Conservation (phyloP, 2,888 invertebrate genomes). For the Limnephilus rhombicus region DNA sequence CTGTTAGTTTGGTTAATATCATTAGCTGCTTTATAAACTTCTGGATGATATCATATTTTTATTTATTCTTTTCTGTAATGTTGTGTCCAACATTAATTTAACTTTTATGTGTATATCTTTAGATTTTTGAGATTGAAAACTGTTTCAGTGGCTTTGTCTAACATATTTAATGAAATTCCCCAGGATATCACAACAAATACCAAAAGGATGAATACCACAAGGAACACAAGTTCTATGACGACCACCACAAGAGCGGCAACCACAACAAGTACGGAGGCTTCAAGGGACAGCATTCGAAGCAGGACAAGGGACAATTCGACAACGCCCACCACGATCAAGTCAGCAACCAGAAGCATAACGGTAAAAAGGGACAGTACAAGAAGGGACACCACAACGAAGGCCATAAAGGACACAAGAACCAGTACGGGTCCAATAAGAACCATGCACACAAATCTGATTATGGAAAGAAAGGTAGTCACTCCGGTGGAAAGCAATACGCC, state of each 20-base stretch:
- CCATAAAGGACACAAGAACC: constrained; percentile 89
- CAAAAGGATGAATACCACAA: constrained; percentile 93
- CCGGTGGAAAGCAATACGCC: constrained; percentile 86
- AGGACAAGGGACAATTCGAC: constrained; percentile 89
- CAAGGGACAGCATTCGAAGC: constrained; percentile 87
- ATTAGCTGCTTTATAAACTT: neutral
- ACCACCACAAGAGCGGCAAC: constrained; percentile 90
- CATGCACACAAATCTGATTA: constrained; percentile 87
- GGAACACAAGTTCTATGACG: constrained; percentile 93
- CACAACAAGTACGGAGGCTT: constrained; percentile 89
- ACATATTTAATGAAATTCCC: neutral
- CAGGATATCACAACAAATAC: constrained; percentile 90
- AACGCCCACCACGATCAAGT: constrained; percentile 88
- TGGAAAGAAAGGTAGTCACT: constrained; percentile 87
- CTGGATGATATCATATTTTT: neutral
- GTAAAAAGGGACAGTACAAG: constrained; percentile 88
- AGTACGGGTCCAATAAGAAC: constrained; percentile 87
- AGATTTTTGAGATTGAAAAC: neutral
- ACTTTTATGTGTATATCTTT: neutral
- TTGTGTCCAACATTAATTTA: neutral
- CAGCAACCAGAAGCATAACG: constrained; percentile 88
- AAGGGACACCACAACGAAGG: constrained; percentile 91
- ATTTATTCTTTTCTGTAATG: neutral
- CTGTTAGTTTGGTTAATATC: neutral
- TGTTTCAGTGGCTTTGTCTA: neutral